phyloP scores from a whole-genome alignment of 2,888 invertebrate genomes.

The Erebia epiphron region DNA sequence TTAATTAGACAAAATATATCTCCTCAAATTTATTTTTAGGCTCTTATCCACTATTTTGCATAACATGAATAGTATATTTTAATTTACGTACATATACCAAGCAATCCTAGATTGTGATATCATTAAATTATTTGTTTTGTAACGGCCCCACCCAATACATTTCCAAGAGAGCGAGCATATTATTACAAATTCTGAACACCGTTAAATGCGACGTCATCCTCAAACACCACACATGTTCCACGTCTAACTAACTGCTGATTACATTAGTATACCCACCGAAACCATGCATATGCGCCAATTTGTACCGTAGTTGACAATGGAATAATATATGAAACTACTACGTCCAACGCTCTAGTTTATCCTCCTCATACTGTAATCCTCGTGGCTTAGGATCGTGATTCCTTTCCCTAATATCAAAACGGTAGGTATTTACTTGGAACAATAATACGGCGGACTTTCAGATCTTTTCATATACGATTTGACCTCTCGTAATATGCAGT shows the following conservation, averaged over 20 bases:
- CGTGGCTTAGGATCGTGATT: too few relatives aligned
- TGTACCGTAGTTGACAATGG: constrained; percentile 7
- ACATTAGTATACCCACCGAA: constrained; percentile 3
- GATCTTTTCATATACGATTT: too few relatives aligned
- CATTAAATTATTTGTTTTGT: not conserved
- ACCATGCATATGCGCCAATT: constrained; percentile 1
- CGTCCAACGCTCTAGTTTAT: not conserved
- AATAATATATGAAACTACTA: not conserved
- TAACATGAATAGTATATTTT: too few relatives aligned
- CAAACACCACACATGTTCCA: not conserved
- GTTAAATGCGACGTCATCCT: constrained; percentile 5
- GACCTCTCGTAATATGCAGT: too few relatives aligned
- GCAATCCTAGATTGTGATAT: too few relatives aligned
- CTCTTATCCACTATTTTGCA: too few relatives aligned
- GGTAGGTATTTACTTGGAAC: too few relatives aligned
- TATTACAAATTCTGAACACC: not conserved
- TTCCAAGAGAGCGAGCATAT: not conserved
- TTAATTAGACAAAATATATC: too few relatives aligned
- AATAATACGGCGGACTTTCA: too few relatives aligned
- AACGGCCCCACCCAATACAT: not conserved
- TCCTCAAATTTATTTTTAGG: too few relatives aligned
- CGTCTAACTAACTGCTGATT: constrained; percentile 14
- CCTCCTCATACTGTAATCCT: not conserved
- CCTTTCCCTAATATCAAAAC: too few relatives aligned
- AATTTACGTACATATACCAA: too few relatives aligned